phyloP scores from a whole-genome alignment of 1,140 invertebrate genomes.

The Medauroidea extradentata region DNA sequence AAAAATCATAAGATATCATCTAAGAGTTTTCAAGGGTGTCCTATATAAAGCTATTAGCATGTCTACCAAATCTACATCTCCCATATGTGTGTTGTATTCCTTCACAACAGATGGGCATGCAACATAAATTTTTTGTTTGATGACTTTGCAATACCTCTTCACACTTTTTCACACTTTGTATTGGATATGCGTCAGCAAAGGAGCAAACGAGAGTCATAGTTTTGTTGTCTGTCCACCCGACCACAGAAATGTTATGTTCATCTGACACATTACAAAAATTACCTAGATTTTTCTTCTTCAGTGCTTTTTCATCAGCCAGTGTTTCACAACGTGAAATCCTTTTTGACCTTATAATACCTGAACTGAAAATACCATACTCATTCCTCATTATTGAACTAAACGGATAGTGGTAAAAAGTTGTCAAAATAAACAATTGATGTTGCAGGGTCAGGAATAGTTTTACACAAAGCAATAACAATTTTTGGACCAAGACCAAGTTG shows the following conservation, averaged over 20 bases:
- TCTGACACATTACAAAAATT: conserved; percentile 21
- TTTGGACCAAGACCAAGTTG: neutral
- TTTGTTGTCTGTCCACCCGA: no score
- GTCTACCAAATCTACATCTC: conserved; percentile 42
- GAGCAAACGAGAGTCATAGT: conserved; percentile 38
- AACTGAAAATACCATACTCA: neutral
- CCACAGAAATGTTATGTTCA: no score
- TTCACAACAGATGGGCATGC: conserved; percentile 38
- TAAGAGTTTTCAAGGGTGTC: neutral
- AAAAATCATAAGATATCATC: no score
- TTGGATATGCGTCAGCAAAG: conserved; percentile 35
- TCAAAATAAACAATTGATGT: conserved; percentile 1
- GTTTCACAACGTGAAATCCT: neutral
- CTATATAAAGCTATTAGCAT: conserved; percentile 41
- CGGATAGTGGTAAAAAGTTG: neutral
- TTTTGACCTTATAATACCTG: neutral
- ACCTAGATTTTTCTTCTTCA: conserved; percentile 39
- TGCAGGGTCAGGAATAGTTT: neutral
- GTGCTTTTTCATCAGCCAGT: conserved; percentile 30
- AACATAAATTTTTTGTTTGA: conserved; percentile 33
- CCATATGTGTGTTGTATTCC: conserved; percentile 39
- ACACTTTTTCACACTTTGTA: conserved; percentile 30
- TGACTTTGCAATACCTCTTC: conserved; percentile 30
- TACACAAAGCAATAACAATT: neutral
- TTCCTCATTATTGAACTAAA: neutral